phyloP scores from a whole-genome alignment of 2,113 vertebrate species.

The Alectura lathami region DNA sequence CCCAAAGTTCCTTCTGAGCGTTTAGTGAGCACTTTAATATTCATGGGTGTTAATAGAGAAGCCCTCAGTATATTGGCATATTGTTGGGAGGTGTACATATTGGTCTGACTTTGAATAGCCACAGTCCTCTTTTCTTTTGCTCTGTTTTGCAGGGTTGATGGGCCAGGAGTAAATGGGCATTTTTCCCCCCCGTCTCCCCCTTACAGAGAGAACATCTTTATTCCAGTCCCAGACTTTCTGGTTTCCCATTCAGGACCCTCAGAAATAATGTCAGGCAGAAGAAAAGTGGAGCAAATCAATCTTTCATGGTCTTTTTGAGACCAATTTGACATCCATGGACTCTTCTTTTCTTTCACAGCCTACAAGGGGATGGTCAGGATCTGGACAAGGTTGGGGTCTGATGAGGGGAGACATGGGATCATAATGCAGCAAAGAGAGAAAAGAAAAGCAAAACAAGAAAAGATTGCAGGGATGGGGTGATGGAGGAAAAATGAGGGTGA shows the following conservation, averaged over 20 bases:
- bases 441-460: conserved; percentile 55
- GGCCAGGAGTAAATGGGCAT: conserved; percentile 88
- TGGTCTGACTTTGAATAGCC: conserved; percentile 83
- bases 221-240: conserved; percentile 84
- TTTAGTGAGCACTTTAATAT: conserved; percentile 89
- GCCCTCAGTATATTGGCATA: conserved; percentile 88
- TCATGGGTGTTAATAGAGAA: conserved; percentile 94
- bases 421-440: conserved; percentile 76
- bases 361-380: conserved; percentile 83
- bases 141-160: conserved; percentile 89
- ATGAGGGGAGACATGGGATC: conserved; percentile 70
- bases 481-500: conserved; percentile 79
- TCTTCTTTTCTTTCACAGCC: conserved; percentile 80
- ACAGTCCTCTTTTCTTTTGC: conserved; percentile 82
- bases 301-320: conserved; percentile 91
- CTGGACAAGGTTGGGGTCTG: conserved; percentile 76
- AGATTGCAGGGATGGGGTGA: conserved; percentile 60
- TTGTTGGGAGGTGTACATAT: conserved; percentile 89
- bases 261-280: conserved; percentile 85
- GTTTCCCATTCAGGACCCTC: conserved; percentile 87
- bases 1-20: conserved; percentile 72
- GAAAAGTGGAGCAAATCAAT: conserved; percentile 96
- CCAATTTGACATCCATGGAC: conserved; percentile 89
- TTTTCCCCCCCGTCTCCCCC: conserved; percentile 79
- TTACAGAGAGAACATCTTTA: conserved; percentile 94